A percentile compares a stretch with the other conserved stretches of the same genome.
Evolutionary conservation across 2,113 vertebrate genomes (phyloP).

Genomic region (Plotosus lineatus): DNA sequence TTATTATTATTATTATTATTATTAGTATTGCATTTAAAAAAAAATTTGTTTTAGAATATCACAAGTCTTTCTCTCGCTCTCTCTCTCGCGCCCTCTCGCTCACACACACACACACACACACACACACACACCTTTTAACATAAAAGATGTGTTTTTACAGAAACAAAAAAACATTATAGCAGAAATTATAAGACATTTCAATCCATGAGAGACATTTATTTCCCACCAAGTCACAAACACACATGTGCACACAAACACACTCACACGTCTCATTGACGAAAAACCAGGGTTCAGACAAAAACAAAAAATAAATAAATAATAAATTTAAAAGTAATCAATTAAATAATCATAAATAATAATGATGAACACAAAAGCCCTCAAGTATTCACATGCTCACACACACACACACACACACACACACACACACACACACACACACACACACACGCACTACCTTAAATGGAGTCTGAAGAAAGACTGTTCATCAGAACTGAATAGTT

Average conservation of each 20-base stretch:
- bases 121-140: background rate
- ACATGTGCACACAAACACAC: background rate
- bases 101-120: background rate
- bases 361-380: too few relatives aligned
- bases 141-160: background rate
- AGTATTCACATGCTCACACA: background rate
- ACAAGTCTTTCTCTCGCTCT: background rate
- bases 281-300: too few relatives aligned
- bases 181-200: background rate
- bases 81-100: background rate
- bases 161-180: background rate
- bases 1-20: too few relatives aligned
- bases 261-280: too few relatives aligned
- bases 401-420: conserved; percentile 2
- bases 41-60: too few relatives aligned
- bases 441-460: conserved; percentile 3
- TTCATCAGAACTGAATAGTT: conserved; percentile 21
- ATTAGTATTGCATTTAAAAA: too few relatives aligned
- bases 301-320: too few relatives aligned
- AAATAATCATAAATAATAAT: too few relatives aligned
- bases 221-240: background rate
- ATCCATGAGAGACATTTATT: too few relatives aligned
- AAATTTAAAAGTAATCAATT: too few relatives aligned
- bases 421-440: conserved; percentile 1
- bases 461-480: conserved; percentile 24